Conservation (phyloP, 2,113 vertebrate species). For the Syngnathus floridae region DNA sequence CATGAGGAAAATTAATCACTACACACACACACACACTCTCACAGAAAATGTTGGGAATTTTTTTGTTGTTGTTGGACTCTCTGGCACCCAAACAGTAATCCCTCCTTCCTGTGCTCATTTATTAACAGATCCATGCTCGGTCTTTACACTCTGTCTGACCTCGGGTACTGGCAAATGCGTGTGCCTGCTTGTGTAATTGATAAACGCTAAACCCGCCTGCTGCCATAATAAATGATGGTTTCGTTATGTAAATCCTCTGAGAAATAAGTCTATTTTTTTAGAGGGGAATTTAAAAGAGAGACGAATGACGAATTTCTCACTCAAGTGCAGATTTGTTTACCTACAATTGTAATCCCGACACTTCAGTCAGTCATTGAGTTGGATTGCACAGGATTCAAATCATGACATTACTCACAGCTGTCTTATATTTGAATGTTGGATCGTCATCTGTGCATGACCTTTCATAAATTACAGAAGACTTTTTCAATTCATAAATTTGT, state of each 20-base stretch:
- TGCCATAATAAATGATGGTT: background rate
- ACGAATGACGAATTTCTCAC: no score
- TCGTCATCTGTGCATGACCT: background rate
- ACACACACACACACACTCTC: no score
- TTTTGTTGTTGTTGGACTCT: constrained; percentile 13
- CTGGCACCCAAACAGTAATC: constrained; percentile 21
- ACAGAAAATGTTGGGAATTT: no score
- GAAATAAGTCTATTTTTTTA: background rate
- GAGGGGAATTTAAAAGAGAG: background rate
- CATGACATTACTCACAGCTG: constrained; percentile 15
- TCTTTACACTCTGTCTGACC: background rate
- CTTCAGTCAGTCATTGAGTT: no score
- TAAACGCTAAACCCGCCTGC: background rate
- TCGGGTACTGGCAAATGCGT: background rate
- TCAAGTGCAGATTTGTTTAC: no score
- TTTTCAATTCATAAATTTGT: no score
- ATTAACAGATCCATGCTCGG: constrained; percentile 4
- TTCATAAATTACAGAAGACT: no score
- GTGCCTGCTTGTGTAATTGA: background rate
- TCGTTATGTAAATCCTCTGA: background rate
- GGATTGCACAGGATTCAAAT: constrained; percentile 19
- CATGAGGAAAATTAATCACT: no score
- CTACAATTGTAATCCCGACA: no score
- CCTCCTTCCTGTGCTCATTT: background rate
- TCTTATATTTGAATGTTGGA: background rate